A percentile compares a stretch with the other conserved stretches of the same genome.
Conservation (phyloP, 1,140 invertebrate genomes). For the Oryctes rhinoceros region DNA sequence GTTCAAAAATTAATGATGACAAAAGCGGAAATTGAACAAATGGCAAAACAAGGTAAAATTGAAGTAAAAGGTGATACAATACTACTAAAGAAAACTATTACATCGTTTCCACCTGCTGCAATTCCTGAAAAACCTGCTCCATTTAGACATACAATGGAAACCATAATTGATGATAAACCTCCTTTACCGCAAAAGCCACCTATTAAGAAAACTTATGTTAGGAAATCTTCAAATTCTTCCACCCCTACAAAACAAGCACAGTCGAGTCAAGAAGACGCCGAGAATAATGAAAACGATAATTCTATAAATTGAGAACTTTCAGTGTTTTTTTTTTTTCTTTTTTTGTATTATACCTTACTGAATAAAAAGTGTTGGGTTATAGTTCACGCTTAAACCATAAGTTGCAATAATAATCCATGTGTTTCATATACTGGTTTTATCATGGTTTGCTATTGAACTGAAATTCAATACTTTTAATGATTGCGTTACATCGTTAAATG, state of each 20-base stretch:
- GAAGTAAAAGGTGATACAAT: slow-evolving; percentile 63
- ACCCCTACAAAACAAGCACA: not conserved
- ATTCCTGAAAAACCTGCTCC: not conserved
- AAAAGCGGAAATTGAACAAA: slow-evolving; percentile 68
- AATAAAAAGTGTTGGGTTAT: too few species aligned
- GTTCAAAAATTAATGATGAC: slow-evolving; percentile 70
- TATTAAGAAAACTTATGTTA: slow-evolving; percentile 46
- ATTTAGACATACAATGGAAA: slow-evolving; percentile 42
- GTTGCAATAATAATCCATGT: too few species aligned
- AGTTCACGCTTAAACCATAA: too few species aligned
- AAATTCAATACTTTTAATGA: too few species aligned
- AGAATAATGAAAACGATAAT: slow-evolving; percentile 8
- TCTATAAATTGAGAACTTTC: not conserved
- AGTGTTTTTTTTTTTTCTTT: not conserved
- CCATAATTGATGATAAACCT: slow-evolving; percentile 43
- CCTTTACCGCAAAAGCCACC: slow-evolving; percentile 14
- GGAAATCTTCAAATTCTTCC: slow-evolving; percentile 11
- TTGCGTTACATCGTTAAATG: too few species aligned
- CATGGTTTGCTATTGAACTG: too few species aligned
- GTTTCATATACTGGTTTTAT: too few species aligned
- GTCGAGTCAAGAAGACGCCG: not conserved
- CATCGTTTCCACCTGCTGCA: not conserved
- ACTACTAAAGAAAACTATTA: slow-evolving; percentile 49
- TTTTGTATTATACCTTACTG: not conserved
- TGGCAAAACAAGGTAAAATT: slow-evolving; percentile 67